These are phyloP conservation scores for Homarus gammarus DNA, from an alignment of 2,888 invertebrate genomes.

Conservation along the genomic window DNA sequence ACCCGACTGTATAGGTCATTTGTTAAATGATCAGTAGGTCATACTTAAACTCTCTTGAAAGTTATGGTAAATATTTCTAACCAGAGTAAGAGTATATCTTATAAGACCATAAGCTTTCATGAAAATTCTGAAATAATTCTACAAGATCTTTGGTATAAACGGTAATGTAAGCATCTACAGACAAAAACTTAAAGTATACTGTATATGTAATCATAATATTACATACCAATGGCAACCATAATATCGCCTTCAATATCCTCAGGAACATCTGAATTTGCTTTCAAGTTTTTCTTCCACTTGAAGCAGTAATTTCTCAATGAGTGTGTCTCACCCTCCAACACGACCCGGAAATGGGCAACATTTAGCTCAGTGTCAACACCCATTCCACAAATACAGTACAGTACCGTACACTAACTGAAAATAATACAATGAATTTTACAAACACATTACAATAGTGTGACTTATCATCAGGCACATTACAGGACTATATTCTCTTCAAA, in stretches of 20 bases:
- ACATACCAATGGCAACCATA: conserved; percentile 56
- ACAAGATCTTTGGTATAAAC: neutral
- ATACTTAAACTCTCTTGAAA: too few relatives aligned
- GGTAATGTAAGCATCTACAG: neutral
- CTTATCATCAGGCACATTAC: too few relatives aligned
- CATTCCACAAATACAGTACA: neutral
- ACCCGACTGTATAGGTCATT: too few relatives aligned
- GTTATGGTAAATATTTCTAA: too few relatives aligned
- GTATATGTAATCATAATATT: neutral
- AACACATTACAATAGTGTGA: too few relatives aligned
- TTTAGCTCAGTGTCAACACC: neutral
- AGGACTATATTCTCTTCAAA: too few relatives aligned
- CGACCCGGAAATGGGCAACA: neutral
- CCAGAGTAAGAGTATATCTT: too few relatives aligned
- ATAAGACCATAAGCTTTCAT: too few relatives aligned
- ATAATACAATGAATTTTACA: neutral
- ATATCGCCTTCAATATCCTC: conserved; percentile 61
- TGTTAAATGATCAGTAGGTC: too few relatives aligned
- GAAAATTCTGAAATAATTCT: too few relatives aligned
- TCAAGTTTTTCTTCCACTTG: neutral
- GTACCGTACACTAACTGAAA: too few relatives aligned
- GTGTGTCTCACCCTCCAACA: neutral
- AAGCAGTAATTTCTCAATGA: neutral
- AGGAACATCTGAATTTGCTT: conserved; percentile 11
- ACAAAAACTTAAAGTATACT: neutral